Evolutionary conservation across 2,113 vertebrate genomes (phyloP).

Genomic region (Notarius quadriscutis): DNA sequence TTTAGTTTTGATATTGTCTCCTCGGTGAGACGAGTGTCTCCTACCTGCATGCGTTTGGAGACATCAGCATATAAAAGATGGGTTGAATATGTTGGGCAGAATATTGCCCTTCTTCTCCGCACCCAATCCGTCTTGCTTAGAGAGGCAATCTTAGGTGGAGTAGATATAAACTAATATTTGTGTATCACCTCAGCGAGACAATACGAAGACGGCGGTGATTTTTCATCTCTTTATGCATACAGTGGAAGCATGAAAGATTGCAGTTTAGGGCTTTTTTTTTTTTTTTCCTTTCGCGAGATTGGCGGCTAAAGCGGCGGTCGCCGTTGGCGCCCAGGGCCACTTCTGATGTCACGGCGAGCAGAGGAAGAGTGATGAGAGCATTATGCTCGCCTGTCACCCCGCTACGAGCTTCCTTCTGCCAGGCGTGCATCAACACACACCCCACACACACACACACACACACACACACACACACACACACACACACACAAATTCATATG

Average conservation of each 20-base stretch:
- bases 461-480: conserved; percentile 27
- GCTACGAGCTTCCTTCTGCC: conserved; percentile 73
- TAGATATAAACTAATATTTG: conserved; percentile 99
- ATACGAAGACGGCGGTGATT: conserved; percentile 97
- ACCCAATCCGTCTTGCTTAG: conserved; percentile 94
- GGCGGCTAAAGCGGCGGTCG: conserved; percentile 88
- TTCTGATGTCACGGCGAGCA: conserved; percentile 84
- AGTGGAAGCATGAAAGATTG: conserved; percentile 98
- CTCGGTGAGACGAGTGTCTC: conserved; percentile 66
- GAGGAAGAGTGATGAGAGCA: conserved; percentile 99
- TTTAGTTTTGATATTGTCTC: conserved; percentile 28
- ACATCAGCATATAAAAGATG: conserved; percentile 89
- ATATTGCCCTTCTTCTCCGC: conserved; percentile 92
- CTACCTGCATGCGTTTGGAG: conserved; percentile 74
- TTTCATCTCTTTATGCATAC: conserved; percentile 99
- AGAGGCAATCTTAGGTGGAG: conserved; percentile 90
- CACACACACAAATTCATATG: conserved; percentile 33
- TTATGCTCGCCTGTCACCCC: conserved; percentile 89
- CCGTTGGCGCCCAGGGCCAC: conserved; percentile 92
- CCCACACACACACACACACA: conserved; percentile 27
- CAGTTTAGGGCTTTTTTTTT: conserved; percentile 90
- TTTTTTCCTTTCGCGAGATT: conserved; percentile 63
- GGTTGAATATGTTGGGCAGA: conserved; percentile 86
- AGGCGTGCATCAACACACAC: conserved; percentile 43
- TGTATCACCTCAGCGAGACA: conserved; percentile 98